These are phyloP conservation scores for Cardinalis cardinalis DNA, from an alignment of 2,113 vertebrate genomes.

Conservation along the genomic window DNA sequence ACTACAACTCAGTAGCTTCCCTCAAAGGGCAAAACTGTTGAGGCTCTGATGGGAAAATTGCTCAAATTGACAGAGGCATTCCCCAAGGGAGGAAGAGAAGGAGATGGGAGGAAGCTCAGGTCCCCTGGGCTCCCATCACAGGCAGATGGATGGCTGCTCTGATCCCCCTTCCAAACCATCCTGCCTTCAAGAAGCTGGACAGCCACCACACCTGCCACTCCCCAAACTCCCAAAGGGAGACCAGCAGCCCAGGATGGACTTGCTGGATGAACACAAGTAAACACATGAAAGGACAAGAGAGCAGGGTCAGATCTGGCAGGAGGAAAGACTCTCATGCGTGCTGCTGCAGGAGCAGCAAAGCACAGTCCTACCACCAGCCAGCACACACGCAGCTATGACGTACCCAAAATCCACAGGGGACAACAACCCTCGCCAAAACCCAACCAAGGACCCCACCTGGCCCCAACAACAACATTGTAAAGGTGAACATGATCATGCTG, in stretches of 20 bases:
- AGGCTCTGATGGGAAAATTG: slow-evolving; percentile 39
- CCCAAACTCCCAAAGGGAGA: neutral
- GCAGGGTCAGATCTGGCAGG: neutral
- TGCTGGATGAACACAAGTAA: neutral
- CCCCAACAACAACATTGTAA: neutral
- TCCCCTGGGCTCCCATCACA: neutral
- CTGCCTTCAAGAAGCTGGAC: neutral
- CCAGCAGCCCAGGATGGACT: neutral
- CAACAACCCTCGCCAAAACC: neutral
- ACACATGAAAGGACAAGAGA: neutral
- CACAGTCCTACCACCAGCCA: neutral
- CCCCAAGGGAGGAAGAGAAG: slow-evolving; percentile 7
- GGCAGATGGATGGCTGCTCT: neutral
- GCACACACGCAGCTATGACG: fast-evolving
- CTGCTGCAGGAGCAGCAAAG: neutral
- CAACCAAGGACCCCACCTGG: neutral
- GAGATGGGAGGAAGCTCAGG: neutral
- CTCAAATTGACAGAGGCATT: neutral
- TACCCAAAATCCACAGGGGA: neutral
- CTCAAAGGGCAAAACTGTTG: neutral
- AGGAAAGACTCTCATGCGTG: neutral
- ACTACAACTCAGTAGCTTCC: neutral
- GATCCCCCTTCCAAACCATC: neutral
- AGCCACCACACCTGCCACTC: neutral
- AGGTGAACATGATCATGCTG: neutral